These are phyloP conservation scores for Erebia aethiops DNA, from an alignment of 2,888 invertebrate species.

Conservation along the genomic window DNA sequence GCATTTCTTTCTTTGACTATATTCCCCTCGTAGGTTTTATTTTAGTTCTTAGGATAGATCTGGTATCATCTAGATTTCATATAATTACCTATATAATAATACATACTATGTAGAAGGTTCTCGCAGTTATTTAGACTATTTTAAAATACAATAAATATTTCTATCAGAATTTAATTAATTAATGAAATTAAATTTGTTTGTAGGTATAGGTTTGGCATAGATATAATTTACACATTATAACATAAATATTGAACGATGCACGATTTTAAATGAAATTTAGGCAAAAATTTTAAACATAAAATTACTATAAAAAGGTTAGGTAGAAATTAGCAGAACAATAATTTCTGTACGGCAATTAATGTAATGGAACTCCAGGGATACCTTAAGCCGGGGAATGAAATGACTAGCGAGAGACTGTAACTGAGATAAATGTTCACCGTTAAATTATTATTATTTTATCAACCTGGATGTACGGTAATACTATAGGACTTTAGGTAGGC, in stretches of 20 bases:
- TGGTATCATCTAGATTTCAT: not conserved
- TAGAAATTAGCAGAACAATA: slow-evolving; percentile 25
- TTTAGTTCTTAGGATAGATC: not conserved
- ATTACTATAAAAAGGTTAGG: slow-evolving; percentile 7
- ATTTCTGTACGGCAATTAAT: slow-evolving; percentile 27
- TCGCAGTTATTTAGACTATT: too few species aligned
- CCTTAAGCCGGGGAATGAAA: slow-evolving; percentile 24
- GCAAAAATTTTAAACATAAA: not conserved
- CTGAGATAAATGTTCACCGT: slow-evolving; percentile 14
- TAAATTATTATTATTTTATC: slow-evolving; percentile 6
- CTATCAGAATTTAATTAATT: too few species aligned
- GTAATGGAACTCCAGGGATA: slow-evolving; percentile 27
- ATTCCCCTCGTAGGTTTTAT: not conserved
- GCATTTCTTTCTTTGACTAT: slow-evolving; percentile 18
- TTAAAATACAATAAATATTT: too few species aligned
- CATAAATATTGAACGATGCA: not conserved
- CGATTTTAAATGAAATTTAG: not conserved
- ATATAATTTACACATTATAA: not conserved
- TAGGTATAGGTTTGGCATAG: not conserved
- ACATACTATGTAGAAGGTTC: too few species aligned
- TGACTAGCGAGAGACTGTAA: slow-evolving; percentile 20
- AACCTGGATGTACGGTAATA: not conserved
- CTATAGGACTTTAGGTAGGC: not conserved
- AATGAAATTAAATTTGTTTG: not conserved
- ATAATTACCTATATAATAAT: not conserved